Percentiles rank a stretch among this genome's conserved stretches.
phyloP scores from a whole-genome alignment of 2,797 vertebrate species.

The Sebastes hubbsi region DNA sequence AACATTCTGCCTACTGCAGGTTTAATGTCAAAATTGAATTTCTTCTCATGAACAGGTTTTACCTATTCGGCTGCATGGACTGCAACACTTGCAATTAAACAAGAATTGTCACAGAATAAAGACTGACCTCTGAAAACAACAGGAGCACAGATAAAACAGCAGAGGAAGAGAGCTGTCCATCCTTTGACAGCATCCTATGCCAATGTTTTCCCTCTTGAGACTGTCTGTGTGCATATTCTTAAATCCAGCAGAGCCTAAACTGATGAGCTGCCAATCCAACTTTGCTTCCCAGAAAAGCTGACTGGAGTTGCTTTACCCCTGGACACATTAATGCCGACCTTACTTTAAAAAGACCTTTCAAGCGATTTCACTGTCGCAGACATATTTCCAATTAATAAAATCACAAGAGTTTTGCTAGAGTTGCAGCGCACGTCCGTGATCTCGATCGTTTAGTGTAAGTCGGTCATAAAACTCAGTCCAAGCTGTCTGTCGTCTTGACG shows the following conservation, averaged over 20 bases:
- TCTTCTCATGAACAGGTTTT: conserved; percentile 9
- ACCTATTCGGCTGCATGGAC: not conserved
- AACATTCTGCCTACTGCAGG: too few species aligned
- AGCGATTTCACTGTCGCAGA: too few species aligned
- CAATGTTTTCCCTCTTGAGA: not conserved
- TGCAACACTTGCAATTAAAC: not conserved
- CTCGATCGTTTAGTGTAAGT: too few species aligned
- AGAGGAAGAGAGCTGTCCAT: not conserved
- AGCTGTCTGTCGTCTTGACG: too few species aligned
- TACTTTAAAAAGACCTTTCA: too few species aligned
- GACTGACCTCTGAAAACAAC: not conserved
- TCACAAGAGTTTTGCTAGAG: too few species aligned
- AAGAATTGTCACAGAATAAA: not conserved
- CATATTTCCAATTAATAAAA: too few species aligned
- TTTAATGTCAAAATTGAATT: conserved; percentile 4
- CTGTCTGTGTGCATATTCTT: not conserved
- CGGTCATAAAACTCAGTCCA: too few species aligned
- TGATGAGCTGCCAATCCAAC: conserved; percentile 45
- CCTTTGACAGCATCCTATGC: not conserved
- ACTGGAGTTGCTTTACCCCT: not conserved
- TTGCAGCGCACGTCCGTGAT: too few species aligned
- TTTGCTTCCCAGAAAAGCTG: conserved; percentile 2
- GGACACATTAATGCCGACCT: not conserved
- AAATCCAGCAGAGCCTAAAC: conserved; percentile 19
- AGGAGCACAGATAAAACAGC: not conserved